Evolutionary conservation across 35 echinoderm and acorn worm genomes (phyloP), one percentile per base, ranked within the genome.

Genomic region (Amphiura filiformis): DNA sequence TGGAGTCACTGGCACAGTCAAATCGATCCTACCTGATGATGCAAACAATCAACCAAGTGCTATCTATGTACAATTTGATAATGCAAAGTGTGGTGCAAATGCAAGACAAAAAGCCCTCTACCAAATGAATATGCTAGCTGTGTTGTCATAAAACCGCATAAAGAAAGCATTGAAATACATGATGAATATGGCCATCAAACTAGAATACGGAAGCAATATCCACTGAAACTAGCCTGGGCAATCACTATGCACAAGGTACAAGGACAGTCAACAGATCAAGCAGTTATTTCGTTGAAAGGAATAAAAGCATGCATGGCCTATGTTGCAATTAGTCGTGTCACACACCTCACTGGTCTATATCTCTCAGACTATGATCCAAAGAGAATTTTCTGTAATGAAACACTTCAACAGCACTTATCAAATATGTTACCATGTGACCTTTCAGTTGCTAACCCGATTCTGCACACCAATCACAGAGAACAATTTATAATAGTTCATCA

Each of bases 1-100:
- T 92, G 90, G 84, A 82, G 90, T 77, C 17, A 34, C 61, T 76
- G 90, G 90, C 28, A 92, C 56, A 75, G 79, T 92, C 36, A 39
- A 65, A 57, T 35, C 31, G 18, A 82, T 93, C 42, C 15, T 83
- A 38, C 31, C 38, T 56, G 57, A 82, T 76, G 17, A n/a, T 17
- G 32, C 40, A 39, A 77, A 87, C 15, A 65, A 28, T 34, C 76
- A 78, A 40, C 82, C 78, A 30, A 76, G 40, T 37, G 76, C 30
- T 35, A 36, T 92, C 35, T 77, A 39, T 28, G 65, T 87, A 34
- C 26, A 76, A 0, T 92, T 92, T 92, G 90, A 92, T 35, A 82
- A 92, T 76, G 0, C 52, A 44, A 76, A 11, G 35, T 38, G 79
- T 82, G 90, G 90, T 33, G 61, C 61, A 87, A 81, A 80, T 0